Percentiles rank a stretch among this genome's conserved stretches.
phyloP scores from a whole-genome alignment of 2,888 invertebrate species.

The Dryobotodes eremita region DNA sequence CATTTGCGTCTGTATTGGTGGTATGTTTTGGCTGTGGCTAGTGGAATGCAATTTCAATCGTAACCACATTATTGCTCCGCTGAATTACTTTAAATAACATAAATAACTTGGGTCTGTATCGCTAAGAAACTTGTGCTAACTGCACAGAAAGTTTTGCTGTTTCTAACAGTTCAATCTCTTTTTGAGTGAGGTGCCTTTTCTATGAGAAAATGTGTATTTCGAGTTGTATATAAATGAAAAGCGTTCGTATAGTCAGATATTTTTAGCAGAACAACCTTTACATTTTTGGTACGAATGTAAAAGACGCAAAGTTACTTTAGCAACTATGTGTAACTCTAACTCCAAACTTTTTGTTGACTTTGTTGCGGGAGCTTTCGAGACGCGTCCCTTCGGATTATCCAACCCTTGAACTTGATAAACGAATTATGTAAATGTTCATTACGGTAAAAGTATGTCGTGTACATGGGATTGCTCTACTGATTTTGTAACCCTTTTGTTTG shows the following conservation, averaged over 20 bases:
- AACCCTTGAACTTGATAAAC: constrained; percentile 18
- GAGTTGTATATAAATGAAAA: neutral
- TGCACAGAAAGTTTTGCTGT: constrained; percentile 13
- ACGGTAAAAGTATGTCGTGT: constrained; percentile 10
- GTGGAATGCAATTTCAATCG: constrained; percentile 28
- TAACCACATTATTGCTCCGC: constrained; percentile 17
- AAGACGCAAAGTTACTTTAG: neutral
- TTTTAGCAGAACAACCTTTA: neutral
- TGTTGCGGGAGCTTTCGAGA: neutral
- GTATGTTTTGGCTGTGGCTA: constrained; percentile 29
- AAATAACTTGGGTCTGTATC: constrained; percentile 39
- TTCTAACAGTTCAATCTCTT: constrained; percentile 3
- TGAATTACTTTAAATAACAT: constrained; percentile 50
- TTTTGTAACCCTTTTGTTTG: constrained; percentile 16
- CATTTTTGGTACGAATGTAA: neutral
- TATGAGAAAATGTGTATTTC: neutral
- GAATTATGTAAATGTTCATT: constrained; percentile 23
- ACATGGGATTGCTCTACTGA: constrained; percentile 19
- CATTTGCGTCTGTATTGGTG: constrained; percentile 26
- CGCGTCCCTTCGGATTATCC: neutral
- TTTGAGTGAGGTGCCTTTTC: neutral
- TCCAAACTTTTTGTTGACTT: neutral
- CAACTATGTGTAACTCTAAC: neutral
- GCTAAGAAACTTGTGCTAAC: constrained; percentile 18
- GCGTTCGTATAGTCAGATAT: neutral